Conservation (phyloP, 2,113 vertebrate genomes). For the Aramus guarauna region DNA sequence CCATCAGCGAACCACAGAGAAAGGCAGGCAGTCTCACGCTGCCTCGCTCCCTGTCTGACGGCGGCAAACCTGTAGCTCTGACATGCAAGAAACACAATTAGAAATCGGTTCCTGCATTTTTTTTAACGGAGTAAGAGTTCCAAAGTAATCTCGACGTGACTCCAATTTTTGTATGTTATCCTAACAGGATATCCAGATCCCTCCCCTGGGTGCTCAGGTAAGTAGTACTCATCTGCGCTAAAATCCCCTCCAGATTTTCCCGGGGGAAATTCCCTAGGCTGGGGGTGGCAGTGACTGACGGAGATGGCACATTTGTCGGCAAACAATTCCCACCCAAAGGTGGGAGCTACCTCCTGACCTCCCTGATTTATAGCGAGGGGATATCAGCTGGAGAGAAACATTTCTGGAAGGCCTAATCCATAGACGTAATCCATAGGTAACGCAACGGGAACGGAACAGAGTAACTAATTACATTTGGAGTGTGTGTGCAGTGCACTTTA, state of each 20-base stretch:
- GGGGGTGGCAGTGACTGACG: accelerated
- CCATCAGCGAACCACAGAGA: background rate
- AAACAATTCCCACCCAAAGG: background rate
- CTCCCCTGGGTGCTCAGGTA: background rate
- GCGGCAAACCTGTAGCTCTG: background rate
- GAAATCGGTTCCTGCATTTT: background rate
- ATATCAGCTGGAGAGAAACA: background rate
- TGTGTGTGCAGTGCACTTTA: conserved; percentile 9
- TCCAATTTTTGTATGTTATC: background rate
- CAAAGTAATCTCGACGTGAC: background rate
- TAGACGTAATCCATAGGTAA: conserved; percentile 42
- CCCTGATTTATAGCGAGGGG: background rate
- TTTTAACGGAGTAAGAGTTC: background rate
- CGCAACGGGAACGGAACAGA: background rate
- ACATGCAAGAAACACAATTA: background rate
- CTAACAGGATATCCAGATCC: background rate
- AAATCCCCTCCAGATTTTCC: background rate
- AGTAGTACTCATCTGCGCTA: background rate
- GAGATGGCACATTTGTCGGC: background rate
- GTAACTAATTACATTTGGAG: conserved; percentile 55
- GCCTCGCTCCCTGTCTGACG: background rate
- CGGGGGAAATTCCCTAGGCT: background rate
- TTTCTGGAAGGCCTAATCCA: conserved; percentile 35
- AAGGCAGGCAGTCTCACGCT: background rate
- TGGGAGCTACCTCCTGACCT: background rate